Percentiles rank a stretch among this genome's conserved stretches.
These are phyloP conservation scores for Scartelaos histophorus DNA, from an alignment of 2,113 vertebrate genomes.

Conservation along the genomic window DNA sequence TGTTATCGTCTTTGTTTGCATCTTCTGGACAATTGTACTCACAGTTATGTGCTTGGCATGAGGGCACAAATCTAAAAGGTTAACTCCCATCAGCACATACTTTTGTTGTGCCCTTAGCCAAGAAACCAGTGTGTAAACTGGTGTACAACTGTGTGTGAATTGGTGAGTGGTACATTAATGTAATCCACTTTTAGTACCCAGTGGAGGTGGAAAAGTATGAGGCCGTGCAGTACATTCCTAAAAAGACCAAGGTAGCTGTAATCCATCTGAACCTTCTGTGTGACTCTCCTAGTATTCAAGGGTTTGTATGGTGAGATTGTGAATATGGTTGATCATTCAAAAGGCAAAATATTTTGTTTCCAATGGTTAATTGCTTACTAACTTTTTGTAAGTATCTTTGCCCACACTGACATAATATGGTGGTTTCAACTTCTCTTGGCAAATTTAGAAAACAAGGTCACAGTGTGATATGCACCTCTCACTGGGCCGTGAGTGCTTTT, in stretches of 20 bases:
- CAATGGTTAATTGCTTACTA: too few species aligned
- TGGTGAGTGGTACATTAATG: not conserved
- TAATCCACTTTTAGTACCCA: too few species aligned
- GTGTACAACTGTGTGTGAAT: not conserved
- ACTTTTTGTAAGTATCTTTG: not conserved
- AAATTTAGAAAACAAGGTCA: not conserved
- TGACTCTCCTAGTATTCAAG: not conserved
- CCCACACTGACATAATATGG: not conserved
- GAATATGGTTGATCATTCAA: too few species aligned
- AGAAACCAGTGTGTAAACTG: not conserved
- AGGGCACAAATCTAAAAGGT: not conserved
- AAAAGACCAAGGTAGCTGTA: not conserved
- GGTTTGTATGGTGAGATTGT: too few species aligned
- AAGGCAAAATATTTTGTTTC: too few species aligned
- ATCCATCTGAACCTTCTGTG: not conserved
- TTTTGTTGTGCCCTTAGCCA: not conserved
- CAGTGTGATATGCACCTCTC: not conserved
- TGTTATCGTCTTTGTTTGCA: not conserved
- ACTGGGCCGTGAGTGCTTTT: slow-evolving; percentile 30
- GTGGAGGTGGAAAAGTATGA: too few species aligned
- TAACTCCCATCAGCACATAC: not conserved
- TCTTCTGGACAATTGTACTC: not conserved
- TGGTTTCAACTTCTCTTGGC: not conserved
- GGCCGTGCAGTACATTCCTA: not conserved
- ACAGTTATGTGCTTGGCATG: not conserved